These are phyloP conservation scores for Cyclopterus lumpus DNA, from an alignment of 2,797 vertebrate species.

Conservation along the genomic window DNA sequence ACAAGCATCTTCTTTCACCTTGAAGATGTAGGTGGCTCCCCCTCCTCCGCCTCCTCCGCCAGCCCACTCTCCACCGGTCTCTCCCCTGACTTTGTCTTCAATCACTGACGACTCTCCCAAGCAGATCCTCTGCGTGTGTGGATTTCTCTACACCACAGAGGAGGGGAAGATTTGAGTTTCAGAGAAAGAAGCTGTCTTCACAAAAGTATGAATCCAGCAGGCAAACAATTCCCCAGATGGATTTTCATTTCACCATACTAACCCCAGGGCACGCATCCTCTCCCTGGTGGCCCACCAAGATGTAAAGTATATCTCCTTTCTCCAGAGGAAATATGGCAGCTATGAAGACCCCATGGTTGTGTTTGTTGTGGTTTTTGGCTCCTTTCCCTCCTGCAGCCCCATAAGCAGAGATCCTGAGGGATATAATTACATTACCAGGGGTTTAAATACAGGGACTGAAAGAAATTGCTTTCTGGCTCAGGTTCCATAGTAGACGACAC, in stretches of 20 bases:
- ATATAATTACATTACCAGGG: slow-evolving; percentile 47
- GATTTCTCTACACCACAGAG: slow-evolving; percentile 79
- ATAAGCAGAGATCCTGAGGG: slow-evolving; percentile 91
- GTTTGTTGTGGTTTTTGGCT: slow-evolving; percentile 92
- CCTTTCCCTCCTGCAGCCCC: slow-evolving; percentile 92
- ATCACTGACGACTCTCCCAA: slow-evolving; percentile 89
- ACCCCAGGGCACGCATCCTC: slow-evolving; percentile 93
- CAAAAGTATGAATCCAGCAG: background rate
- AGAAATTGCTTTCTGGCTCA: slow-evolving; percentile 26
- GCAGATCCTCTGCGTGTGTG: slow-evolving; percentile 88
- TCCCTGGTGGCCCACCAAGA: slow-evolving; percentile 92
- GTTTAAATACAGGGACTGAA: slow-evolving; percentile 27
- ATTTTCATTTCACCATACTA: slow-evolving; percentile 49
- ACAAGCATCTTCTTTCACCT: slow-evolving; percentile 72
- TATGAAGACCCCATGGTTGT: slow-evolving; percentile 90
- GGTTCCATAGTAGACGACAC: background rate
- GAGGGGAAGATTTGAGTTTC: slow-evolving; percentile 14
- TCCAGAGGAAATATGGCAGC: slow-evolving; percentile 89
- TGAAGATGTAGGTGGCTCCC: slow-evolving; percentile 90
- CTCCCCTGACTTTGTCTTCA: slow-evolving; percentile 82
- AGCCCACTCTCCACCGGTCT: slow-evolving; percentile 81
- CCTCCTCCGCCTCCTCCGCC: slow-evolving; percentile 93
- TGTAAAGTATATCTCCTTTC: slow-evolving; percentile 89
- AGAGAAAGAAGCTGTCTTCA: background rate
- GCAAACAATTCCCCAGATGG: background rate